A percentile compares a stretch with the other conserved stretches of the same genome.
Conservation (phyloP, 2,797 vertebrate genomes). For the Gorsachius magnificus region DNA sequence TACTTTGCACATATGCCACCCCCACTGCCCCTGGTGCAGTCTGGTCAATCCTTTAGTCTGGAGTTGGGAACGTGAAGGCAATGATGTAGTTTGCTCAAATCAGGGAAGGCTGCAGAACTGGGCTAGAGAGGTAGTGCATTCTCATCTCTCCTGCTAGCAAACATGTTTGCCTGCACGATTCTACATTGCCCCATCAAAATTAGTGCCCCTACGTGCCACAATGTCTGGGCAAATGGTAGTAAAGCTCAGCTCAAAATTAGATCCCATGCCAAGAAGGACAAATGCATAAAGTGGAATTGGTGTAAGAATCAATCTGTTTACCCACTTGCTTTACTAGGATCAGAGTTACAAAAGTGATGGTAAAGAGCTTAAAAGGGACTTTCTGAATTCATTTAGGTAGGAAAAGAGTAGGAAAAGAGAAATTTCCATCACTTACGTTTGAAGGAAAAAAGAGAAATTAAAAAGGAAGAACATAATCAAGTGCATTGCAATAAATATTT, state of each 20-base stretch:
- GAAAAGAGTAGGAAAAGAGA: neutral
- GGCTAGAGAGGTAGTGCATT: neutral
- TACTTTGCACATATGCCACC: no score
- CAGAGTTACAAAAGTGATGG: neutral
- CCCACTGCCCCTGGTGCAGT: neutral
- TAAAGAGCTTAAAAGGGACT: neutral
- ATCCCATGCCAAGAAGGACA: neutral
- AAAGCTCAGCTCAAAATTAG: neutral
- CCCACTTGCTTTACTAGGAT: neutral
- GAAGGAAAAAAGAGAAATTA: neutral
- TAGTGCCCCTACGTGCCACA: neutral
- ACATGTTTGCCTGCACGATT: fast-evolving
- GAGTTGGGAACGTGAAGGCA: neutral
- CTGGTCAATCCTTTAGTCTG: neutral
- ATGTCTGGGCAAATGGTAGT: neutral
- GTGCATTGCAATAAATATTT: neutral
- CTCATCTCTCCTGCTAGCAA: neutral
- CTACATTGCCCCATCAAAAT: neutral
- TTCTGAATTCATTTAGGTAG: neutral
- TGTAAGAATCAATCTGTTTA: neutral
- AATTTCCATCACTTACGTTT: neutral
- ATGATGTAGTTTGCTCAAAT: neutral
- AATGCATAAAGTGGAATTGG: neutral
- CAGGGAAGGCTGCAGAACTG: neutral
- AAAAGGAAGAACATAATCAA: neutral